Evolutionary conservation across 2,113 vertebrate genomes (phyloP).

Genomic region (Cephalopterus ornatus): DNA sequence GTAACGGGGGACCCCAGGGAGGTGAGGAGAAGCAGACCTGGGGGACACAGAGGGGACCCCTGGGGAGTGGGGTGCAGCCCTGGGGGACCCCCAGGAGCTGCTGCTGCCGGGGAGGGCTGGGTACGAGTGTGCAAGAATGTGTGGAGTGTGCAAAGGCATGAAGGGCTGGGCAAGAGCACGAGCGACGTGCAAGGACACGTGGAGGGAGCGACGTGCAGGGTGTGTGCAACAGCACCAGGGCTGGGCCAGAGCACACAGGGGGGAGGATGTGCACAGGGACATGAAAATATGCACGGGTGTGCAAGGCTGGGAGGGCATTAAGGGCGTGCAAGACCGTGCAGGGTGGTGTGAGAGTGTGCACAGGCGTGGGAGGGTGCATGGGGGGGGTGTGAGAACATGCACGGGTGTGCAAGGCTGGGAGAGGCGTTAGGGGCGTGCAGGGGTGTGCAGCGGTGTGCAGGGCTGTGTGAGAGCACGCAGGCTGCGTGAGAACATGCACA

Average conservation of each 20-base stretch:
- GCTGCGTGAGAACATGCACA: too few relatives aligned
- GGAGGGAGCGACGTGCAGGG: not conserved
- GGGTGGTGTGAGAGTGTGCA: rapidly evolving
- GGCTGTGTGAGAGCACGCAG: not conserved
- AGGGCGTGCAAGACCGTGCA: too few relatives aligned
- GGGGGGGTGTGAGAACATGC: not conserved
- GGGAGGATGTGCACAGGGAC: not conserved
- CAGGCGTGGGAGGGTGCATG: not conserved
- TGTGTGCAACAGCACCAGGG: not conserved
- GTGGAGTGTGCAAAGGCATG: not conserved
- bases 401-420: too few relatives aligned
- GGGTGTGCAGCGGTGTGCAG: too few relatives aligned
- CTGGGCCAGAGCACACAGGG: not conserved
- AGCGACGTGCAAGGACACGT: not conserved
- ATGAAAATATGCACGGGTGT: not conserved
- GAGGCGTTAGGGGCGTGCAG: not conserved
- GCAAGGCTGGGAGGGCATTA: not conserved
- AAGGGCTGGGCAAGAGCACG: not conserved
- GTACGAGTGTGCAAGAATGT: not conserved
- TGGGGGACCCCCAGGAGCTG: not conserved
- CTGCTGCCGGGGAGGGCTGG: not conserved
- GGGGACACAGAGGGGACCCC: not conserved
- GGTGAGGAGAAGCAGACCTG: too few relatives aligned
- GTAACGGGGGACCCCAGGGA: not conserved
- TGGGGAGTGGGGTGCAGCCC: not conserved